These are phyloP conservation scores for Hydrocynus forskahlii DNA, from an alignment of 2,797 vertebrate species.

Conservation along the genomic window DNA sequence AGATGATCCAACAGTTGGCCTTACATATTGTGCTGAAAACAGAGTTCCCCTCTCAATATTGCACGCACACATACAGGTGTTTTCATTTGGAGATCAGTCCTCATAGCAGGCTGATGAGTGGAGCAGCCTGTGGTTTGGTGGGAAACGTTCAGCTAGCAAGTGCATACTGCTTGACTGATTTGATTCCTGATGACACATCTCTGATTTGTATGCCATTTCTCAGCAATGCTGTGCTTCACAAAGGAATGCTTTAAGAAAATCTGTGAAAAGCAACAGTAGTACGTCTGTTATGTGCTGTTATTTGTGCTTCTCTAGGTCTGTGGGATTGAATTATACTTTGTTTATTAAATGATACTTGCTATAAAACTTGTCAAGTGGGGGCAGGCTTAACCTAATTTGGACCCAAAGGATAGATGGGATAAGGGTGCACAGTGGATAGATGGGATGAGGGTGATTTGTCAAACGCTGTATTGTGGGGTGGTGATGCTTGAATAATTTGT, in stretches of 20 bases:
- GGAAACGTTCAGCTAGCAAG: constrained; percentile 50
- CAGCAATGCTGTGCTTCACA: constrained; percentile 46
- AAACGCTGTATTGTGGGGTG: no score
- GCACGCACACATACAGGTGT: constrained; percentile 37
- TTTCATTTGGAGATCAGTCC: constrained; percentile 30
- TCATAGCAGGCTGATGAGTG: constrained; percentile 40
- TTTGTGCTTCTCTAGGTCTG: constrained; percentile 5
- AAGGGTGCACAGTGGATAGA: no score
- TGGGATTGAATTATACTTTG: neutral
- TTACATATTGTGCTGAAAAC: neutral
- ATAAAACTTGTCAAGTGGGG: no score
- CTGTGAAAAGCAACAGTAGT: constrained; percentile 53
- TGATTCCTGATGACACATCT: constrained; percentile 50
- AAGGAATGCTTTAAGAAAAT: constrained; percentile 53
- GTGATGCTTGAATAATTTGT: no score
- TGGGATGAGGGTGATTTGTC: no score
- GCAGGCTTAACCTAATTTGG: no score
- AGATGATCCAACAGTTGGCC: neutral
- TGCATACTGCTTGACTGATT: constrained; percentile 48
- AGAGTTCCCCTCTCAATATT: constrained; percentile 8
- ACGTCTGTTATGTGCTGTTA: constrained; percentile 26
- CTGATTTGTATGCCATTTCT: constrained; percentile 46
- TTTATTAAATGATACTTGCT: neutral
- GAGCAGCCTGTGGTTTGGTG: constrained; percentile 45
- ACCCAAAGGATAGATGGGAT: no score